Evolutionary conservation across 2,797 vertebrate species (phyloP), one percentile per base, ranked within the genome.

Genomic region (Pangasius mekongensis): DNA sequence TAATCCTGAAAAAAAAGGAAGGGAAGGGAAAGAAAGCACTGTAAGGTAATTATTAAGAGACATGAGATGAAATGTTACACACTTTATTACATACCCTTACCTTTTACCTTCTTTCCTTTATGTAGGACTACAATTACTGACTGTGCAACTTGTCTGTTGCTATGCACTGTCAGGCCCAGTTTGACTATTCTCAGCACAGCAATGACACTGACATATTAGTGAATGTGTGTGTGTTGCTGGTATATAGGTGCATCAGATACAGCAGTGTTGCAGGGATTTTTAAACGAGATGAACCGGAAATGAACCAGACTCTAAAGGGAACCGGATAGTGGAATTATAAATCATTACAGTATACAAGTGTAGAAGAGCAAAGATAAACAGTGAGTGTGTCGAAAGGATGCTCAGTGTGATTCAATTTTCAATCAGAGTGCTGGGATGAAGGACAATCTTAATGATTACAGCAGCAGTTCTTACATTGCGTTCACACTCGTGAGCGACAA

Each of bases 1-100:
- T 85, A 60, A 89, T 83, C 5, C 89, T 92, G 54, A 49, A 1
- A 66, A 66, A 87, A 83, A 30, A 74, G 0, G 33, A 77, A 30
- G 27, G 16, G 9, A 43, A 13, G 33, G 8, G 27, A 30, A 58
- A 76, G 43, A 49, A 47, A 74, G 8, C 33, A 43, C 7, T 43
- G 36, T 43, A 76, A 76, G 56, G 13, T n/a, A 66, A 30, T 56
- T 33, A 80, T 56, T 0, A 56, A 22, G 30, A 54, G 20, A 36
- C 33, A 58, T 47, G 47, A 30, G 30, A 81, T 60, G 36, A 27
- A 24, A 62, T 82, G 56, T 16, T 60, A 60, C 22, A 60, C 20
- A 27, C 33, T n/a, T 39, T 39, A 80, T 56, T 78, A 10, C 1
- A 24, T 2, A 77, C 14, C 13, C 47, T 5, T 13, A n/a, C 24